These are phyloP conservation scores for Catharus minimus DNA, from an alignment of 2,113 vertebrate genomes.

Conservation along the genomic window DNA sequence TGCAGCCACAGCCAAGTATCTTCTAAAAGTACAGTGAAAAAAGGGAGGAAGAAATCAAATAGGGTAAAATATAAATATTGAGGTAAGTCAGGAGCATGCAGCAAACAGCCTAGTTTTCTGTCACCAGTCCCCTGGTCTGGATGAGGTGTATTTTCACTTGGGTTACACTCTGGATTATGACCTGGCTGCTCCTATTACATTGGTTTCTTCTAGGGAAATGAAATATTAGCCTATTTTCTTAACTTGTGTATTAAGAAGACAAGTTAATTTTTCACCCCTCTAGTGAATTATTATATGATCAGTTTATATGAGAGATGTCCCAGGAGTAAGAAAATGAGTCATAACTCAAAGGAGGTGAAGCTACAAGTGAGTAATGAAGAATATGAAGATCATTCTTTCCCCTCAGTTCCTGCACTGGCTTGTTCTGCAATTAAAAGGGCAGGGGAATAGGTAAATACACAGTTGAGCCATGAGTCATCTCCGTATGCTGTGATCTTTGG, in stretches of 20 bases:
- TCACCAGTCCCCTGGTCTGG: neutral
- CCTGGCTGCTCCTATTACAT: constrained; percentile 9
- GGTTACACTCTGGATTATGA: neutral
- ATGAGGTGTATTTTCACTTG: neutral
- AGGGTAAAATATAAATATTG: neutral
- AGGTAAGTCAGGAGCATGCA: neutral
- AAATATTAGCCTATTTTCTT: constrained; percentile 69
- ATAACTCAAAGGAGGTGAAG: constrained; percentile 62
- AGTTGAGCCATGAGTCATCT: neutral
- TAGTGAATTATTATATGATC: constrained; percentile 58
- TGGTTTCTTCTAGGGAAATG: constrained; percentile 20
- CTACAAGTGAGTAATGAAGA: constrained; percentile 55
- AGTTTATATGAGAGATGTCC: constrained; percentile 55
- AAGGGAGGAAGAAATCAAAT: neutral
- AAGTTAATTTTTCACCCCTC: constrained; percentile 70
- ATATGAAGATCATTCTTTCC: constrained; percentile 45
- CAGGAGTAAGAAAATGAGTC: constrained; percentile 57
- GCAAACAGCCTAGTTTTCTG: neutral
- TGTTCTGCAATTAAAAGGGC: constrained; percentile 44
- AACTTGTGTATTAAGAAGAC: constrained; percentile 64
- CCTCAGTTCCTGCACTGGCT: neutral
- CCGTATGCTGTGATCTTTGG: neutral
- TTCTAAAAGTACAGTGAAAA: neutral
- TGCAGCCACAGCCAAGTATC: neutral
- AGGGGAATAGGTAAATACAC: neutral